Conservation (phyloP, 2,113 vertebrate genomes). For the Myrmecophaga tridactyla region DNA sequence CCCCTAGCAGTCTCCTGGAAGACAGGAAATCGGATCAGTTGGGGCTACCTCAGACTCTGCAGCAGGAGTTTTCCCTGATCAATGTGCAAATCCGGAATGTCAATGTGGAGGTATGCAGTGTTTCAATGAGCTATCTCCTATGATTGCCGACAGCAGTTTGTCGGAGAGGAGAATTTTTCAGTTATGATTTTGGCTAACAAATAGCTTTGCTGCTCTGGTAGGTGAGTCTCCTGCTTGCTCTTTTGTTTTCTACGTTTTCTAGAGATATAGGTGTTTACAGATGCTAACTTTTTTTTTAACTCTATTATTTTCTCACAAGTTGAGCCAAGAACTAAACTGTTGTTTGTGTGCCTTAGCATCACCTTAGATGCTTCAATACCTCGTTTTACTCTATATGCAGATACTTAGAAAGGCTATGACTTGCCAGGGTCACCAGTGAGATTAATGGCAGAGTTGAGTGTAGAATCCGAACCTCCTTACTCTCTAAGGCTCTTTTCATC, state of each 20-base stretch:
- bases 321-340: neutral
- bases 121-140: fast-evolving
- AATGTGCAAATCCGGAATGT: conserved; percentile 98
- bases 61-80: conserved; percentile 98
- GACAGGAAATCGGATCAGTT: conserved; percentile 85
- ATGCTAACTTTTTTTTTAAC: neutral
- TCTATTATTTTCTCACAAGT: neutral
- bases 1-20: conserved; percentile 77
- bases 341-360: neutral
- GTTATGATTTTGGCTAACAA: neutral
- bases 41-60: conserved; percentile 94
- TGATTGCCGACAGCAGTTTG: neutral
- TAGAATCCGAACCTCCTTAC: neutral
- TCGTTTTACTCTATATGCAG: neutral
- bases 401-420: neutral
- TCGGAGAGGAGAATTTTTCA: neutral
- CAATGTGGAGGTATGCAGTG: conserved; percentile 91
- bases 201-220: neutral
- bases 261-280: neutral
- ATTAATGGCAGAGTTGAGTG: neutral
- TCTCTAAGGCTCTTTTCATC: neutral
- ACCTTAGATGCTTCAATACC: neutral
- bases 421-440: neutral
- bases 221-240: neutral
- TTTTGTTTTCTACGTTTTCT: conserved; percentile 25